Percentiles rank a stretch among this genome's conserved stretches.
phyloP scores from a whole-genome alignment of 2,888 invertebrate genomes.

The Orgyia antiqua region DNA sequence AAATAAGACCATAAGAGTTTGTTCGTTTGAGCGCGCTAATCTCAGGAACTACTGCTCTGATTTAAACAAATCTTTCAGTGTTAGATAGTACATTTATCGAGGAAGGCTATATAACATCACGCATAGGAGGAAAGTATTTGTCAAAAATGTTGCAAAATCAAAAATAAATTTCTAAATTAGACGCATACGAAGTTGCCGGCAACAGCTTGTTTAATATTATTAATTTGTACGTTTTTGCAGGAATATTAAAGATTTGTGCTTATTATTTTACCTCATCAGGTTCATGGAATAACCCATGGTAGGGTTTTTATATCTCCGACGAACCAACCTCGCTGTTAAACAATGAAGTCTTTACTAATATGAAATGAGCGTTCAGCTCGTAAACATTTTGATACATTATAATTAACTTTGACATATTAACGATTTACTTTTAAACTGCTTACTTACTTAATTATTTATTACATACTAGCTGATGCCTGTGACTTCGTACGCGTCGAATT shows the following conservation, averaged over 20 bases:
- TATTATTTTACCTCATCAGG: no score
- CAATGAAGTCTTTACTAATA: conserved; percentile 26
- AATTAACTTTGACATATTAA: conserved; percentile 27
- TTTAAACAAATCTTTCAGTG: background rate
- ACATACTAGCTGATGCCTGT: no score
- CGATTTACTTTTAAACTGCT: no score
- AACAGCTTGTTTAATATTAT: no score
- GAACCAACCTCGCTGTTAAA: conserved; percentile 16
- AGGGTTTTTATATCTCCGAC: conserved; percentile 13
- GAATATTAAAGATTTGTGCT: no score
- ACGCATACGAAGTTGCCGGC: no score
- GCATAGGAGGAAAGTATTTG: no score
- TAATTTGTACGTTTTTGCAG: no score
- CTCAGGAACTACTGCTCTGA: background rate
- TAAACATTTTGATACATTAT: conserved; percentile 25
- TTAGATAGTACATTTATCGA: background rate
- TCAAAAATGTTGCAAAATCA: no score
- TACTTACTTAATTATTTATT: no score
- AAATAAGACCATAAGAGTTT: background rate
- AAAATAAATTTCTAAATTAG: no score
- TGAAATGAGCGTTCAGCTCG: conserved; percentile 20
- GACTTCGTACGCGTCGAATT: no score
- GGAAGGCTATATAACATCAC: background rate
- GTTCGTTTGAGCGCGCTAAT: background rate
- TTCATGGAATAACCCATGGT: conserved; percentile 16